These are phyloP conservation scores for Danio aesculapii DNA, from an alignment of 2,797 vertebrate species.

Conservation along the genomic window DNA sequence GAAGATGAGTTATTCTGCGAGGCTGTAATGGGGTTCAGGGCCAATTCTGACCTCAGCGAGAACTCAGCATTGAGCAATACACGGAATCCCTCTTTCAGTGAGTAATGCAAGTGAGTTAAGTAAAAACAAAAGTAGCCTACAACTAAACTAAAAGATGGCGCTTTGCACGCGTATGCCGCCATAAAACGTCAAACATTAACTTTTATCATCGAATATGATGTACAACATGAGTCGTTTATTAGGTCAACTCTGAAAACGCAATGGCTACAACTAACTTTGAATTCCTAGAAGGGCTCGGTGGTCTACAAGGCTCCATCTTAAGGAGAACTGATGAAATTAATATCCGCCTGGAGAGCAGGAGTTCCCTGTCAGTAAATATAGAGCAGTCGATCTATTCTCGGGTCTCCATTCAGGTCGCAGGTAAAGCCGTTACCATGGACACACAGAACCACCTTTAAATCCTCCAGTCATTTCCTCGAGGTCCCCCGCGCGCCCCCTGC, in stretches of 20 bases:
- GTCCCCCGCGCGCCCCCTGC: slow-evolving; percentile 41
- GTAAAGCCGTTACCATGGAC: slow-evolving; percentile 80
- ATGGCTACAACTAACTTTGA: neutral
- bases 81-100: neutral
- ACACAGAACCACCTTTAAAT: slow-evolving; percentile 74
- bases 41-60: neutral
- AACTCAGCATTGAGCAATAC: slow-evolving; percentile 1
- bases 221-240: neutral
- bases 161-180: neutral
- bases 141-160: too few relatives aligned
- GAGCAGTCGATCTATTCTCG: slow-evolving; percentile 62
- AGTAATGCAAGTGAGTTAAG: too few relatives aligned
- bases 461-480: slow-evolving; percentile 65
- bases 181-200: neutral
- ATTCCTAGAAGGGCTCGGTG: slow-evolving; percentile 36
- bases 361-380: slow-evolving; percentile 58
- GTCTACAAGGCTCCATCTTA: neutral
- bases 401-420: slow-evolving; percentile 61
- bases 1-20: slow-evolving; percentile 24
- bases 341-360: slow-evolving; percentile 43
- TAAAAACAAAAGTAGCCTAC: too few relatives aligned
- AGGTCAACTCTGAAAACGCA: neutral
- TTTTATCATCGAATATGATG: neutral
- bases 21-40: slow-evolving; percentile 10
- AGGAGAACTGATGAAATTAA: neutral